These are phyloP conservation scores for Amblyornis subalaris DNA, from an alignment of 2,113 vertebrate genomes.

Conservation along the genomic window DNA sequence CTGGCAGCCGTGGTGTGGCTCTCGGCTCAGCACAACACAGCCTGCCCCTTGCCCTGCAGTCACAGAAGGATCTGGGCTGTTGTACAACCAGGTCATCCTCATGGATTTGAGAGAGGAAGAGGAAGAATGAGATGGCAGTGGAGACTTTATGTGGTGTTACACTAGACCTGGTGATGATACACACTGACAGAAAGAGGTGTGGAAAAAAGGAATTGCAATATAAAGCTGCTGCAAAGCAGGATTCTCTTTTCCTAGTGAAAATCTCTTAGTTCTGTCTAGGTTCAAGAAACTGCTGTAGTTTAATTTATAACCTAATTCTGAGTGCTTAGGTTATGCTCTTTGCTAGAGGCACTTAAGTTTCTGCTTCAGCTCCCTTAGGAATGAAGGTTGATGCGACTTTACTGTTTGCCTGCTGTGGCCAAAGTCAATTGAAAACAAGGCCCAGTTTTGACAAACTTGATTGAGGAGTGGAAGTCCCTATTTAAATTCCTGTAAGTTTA, in stretches of 20 bases:
- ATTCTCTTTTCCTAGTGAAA: not conserved
- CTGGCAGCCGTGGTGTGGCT: accelerated
- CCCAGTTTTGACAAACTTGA: not conserved
- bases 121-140: not conserved
- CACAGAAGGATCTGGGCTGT: not conserved
- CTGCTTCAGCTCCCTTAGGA: not conserved
- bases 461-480: not conserved
- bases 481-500: not conserved
- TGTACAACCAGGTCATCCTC: not conserved
- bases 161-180: not conserved
- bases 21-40: not conserved
- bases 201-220: not conserved
- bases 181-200: not conserved
- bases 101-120: not conserved
- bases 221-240: not conserved
- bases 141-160: not conserved
- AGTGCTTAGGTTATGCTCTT: not conserved
- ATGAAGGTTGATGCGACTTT: not conserved
- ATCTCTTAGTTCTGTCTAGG: not conserved
- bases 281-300: not conserved
- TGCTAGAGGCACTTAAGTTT: not conserved
- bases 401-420: not conserved
- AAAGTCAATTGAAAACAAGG: not conserved
- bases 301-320: not conserved
- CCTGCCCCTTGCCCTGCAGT: not conserved